A percentile compares a stretch with the other conserved stretches of the same genome.
These are phyloP conservation scores for Entosphenus tridentatus DNA, from an alignment of 2,113 vertebrate genomes.

Conservation along the genomic window DNA sequence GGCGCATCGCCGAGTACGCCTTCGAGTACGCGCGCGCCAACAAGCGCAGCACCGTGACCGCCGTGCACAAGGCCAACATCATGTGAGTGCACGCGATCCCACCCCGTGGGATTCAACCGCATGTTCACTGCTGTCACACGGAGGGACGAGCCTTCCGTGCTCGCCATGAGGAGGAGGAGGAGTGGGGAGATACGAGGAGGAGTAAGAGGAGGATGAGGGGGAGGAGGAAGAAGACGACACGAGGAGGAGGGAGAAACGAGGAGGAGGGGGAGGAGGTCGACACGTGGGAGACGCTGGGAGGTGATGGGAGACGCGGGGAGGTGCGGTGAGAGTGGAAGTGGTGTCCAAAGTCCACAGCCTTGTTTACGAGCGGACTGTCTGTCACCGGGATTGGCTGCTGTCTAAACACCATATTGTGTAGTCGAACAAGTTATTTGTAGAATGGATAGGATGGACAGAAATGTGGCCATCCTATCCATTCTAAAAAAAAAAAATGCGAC, in stretches of 20 bases:
- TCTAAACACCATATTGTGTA: no score
- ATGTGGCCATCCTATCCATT: no score
- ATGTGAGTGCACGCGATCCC: conserved; percentile 33
- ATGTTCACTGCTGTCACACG: no score
- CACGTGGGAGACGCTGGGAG: not conserved
- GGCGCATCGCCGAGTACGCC: conserved; percentile 70
- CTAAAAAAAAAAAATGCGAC: no score
- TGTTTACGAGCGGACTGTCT: no score
- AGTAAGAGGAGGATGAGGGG: not conserved
- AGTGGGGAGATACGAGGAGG: not conserved
- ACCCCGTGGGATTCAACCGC: no score
- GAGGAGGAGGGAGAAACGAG: not conserved
- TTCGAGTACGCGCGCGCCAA: conserved; percentile 84
- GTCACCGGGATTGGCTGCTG: no score
- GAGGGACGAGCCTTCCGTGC: not conserved
- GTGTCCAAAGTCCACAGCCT: no score
- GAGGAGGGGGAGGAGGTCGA: not conserved
- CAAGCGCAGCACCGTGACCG: conserved; percentile 58
- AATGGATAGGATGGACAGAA: no score
- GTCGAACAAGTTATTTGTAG: no score
- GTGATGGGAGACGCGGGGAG: not conserved
- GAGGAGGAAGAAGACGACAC: not conserved
- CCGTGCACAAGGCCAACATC: conserved; percentile 91
- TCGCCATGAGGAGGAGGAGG: not conserved
- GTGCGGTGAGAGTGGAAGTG: no score